These are phyloP conservation scores for Agriopis aurantiaria DNA, from an alignment of 2,888 invertebrate species.

Conservation along the genomic window DNA sequence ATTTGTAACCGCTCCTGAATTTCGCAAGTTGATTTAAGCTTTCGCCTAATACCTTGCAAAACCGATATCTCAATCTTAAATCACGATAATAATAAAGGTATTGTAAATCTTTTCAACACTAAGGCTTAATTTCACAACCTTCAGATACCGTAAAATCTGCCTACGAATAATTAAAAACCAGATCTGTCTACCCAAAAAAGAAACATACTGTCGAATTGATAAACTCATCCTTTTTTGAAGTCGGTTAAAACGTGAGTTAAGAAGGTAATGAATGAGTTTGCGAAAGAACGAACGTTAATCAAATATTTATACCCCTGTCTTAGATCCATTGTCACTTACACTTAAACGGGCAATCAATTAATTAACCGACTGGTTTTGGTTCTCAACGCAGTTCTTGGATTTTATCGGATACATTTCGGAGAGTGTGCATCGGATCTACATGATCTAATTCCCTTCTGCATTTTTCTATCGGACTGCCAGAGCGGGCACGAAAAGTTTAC, in stretches of 20 bases:
- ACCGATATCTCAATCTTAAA: slow-evolving; percentile 27
- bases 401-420: no score
- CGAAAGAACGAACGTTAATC: neutral
- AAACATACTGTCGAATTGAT: no score
- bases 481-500: no score
- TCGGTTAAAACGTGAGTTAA: no score
- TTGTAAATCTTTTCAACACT: slow-evolving; percentile 26
- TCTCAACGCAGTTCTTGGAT: neutral
- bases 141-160: neutral
- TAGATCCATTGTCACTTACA: neutral
- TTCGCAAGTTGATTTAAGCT: slow-evolving; percentile 29
- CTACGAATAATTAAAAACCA: slow-evolving; percentile 1
- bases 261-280: neutral
- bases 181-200: slow-evolving; percentile 4
- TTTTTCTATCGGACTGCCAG: no score
- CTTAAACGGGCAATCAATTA: neutral
- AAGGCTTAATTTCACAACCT: neutral
- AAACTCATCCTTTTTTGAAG: no score
- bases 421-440: no score
- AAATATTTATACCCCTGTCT: neutral
- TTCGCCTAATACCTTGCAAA: slow-evolving; percentile 22
- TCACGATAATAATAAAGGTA: slow-evolving; percentile 24
- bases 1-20: slow-evolving; percentile 24
- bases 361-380: neutral
- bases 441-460: no score